Base-by-base conservation (phyloP, 2,888 invertebrate genomes). In the Harpalus rubripes region DNA sequence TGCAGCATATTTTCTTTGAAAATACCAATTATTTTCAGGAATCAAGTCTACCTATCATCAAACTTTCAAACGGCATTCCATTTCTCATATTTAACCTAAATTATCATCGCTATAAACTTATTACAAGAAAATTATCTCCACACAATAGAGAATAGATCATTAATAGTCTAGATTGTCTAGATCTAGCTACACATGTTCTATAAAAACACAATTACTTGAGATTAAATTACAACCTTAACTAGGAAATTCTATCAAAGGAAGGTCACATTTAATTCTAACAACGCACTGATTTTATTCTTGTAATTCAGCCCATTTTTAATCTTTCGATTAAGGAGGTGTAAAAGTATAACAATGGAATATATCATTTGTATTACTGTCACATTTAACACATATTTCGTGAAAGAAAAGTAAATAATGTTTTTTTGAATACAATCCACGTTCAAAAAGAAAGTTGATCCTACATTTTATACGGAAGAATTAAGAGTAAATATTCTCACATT, bases 71-170 rank as follows among this genome's bases (percentile, higher is more conserved):
- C 18, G 18, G 18, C 59, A 61, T 61, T 61, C 59, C 59, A 18
- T 61, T 61, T 61, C 59, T 61, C 59, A 61, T 61, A 61, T 61
- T 61, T 61, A 61, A 61, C 59, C 59, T 22, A 61, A 61, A 61
- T 61, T 61, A 61, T 18, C 44, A 61, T 61, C 8, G 15, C 16
- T 15, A 61, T 15, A 61, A 32, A 32, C 32, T 61, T 18, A 61
- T 18, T 61, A 61, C 59, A 61, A 61, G 59, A 61, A 61, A 61
- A 61, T 61, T 61, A 61, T n/a, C 59, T 8, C 18, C 8, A 5
- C 10, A 61, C 59, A 61, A 61, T 61, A 61, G 59, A 61, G 22
- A 32, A 32, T 32, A 32, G 32, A 61, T 61, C 59, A 61, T 61
- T 61, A 61, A 15, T 61, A 61, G 18, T 16, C 16, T 59, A 59